Evolutionary conservation across 2,797 vertebrate genomes (phyloP).

Genomic region (Gymnothorax reevesii): DNA sequence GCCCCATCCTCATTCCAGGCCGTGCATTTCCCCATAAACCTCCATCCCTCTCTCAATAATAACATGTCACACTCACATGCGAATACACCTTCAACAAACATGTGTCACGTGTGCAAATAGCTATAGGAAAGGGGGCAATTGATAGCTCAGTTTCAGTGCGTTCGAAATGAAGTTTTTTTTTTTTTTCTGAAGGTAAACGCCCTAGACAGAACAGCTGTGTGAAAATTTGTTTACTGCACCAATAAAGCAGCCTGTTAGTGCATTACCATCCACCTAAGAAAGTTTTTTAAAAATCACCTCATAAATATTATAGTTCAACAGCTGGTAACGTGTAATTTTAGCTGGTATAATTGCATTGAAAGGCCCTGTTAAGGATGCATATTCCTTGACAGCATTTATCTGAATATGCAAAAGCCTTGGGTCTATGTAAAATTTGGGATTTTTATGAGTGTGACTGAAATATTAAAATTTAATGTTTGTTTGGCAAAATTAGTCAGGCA

Average conservation of each 20-base stretch:
- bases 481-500: not conserved
- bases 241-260: constrained; percentile 12
- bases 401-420: not conserved
- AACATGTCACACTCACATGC: constrained; percentile 1
- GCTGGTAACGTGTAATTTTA: not conserved
- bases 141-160: not conserved
- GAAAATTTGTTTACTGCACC: not conserved
- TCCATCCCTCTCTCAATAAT: not conserved
- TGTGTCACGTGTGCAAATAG: not conserved
- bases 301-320: not conserved
- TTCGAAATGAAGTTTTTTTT: not conserved
- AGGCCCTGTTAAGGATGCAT: not conserved
- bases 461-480: not conserved
- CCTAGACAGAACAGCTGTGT: not conserved
- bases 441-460: not conserved
- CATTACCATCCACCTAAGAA: not conserved
- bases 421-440: not conserved
- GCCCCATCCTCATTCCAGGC: not conserved
- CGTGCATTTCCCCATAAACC: not conserved
- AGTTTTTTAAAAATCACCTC: not conserved
- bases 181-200: not conserved
- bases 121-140: not conserved
- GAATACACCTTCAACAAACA: not conserved
- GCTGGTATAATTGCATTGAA: not conserved
- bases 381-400: not conserved